Percentiles rank a stretch among this genome's conserved stretches.
These are phyloP conservation scores for Caenorhabditis doughertyi DNA, from an alignment of 2,888 invertebrate genomes.

Conservation along the genomic window DNA sequence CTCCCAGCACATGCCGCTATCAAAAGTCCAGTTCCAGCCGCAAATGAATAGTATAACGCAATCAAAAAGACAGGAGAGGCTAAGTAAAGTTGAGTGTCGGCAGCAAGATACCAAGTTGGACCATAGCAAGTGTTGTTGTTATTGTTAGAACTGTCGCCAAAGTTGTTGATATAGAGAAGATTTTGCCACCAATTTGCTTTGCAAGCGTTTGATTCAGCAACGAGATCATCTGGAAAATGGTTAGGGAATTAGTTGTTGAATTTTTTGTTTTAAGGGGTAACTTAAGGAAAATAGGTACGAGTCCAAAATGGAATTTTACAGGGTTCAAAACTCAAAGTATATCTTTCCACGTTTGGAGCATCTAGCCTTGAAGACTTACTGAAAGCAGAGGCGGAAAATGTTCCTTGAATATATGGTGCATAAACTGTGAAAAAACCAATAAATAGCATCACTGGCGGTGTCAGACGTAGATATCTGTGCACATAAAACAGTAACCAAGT, in stretches of 20 bases:
- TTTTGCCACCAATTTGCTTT: constrained; percentile 68
- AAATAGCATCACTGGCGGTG: constrained; percentile 64
- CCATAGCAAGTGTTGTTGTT: constrained; percentile 42
- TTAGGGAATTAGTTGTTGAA: no score
- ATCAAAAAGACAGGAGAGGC: constrained; percentile 55
- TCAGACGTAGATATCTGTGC: constrained; percentile 69
- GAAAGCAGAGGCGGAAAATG: constrained; percentile 37
- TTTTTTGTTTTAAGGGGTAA: no score
- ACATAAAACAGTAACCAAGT: constrained; percentile 76
- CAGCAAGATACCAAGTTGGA: constrained; percentile 64
- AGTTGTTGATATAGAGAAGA: constrained; percentile 75
- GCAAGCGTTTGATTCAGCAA: constrained; percentile 52
- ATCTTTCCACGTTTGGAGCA: no score
- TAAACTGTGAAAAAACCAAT: constrained; percentile 63
- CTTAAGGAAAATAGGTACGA: no score
- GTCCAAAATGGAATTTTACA: not conserved
- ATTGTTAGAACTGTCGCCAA: constrained; percentile 29
- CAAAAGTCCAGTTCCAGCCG: constrained; percentile 28
- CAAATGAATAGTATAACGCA: constrained; percentile 50
- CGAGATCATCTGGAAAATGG: constrained; percentile 36
- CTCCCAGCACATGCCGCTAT: constrained; percentile 25
- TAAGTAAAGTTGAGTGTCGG: constrained; percentile 62
- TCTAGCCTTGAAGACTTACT: constrained; percentile 29
- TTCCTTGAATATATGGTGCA: constrained; percentile 45
- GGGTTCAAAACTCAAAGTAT: not conserved